Evolutionary conservation across 2,797 vertebrate species (phyloP).

Genomic region (Acipenser oxyrinchus): DNA sequence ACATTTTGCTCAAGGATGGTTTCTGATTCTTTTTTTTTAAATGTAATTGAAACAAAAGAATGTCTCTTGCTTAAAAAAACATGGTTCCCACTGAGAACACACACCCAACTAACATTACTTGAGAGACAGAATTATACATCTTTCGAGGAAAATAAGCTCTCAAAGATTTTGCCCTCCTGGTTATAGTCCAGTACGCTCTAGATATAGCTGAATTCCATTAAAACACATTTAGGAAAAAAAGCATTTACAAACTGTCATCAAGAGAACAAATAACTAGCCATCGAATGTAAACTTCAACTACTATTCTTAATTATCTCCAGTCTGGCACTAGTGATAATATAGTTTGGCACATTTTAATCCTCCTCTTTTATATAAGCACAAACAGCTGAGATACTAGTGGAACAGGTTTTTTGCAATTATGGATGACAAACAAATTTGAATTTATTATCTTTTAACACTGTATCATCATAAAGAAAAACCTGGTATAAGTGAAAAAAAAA

Average conservation of each 20-base stretch:
- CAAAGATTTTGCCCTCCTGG: conserved; percentile 47
- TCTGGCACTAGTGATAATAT: conserved; percentile 45
- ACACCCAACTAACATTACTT: conserved; percentile 52
- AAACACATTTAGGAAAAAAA: conserved; percentile 52
- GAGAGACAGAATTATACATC: conserved; percentile 69
- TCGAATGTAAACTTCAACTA: conserved; percentile 48
- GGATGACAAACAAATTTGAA: conserved; percentile 81
- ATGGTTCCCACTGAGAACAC: conserved; percentile 62
- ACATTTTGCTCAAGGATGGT: conserved; percentile 61
- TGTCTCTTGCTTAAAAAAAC: conserved; percentile 52
- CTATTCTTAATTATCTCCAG: conserved; percentile 43
- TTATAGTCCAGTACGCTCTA: conserved; percentile 49
- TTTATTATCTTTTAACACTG: conserved; percentile 80
- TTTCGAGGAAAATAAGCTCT: conserved; percentile 48
- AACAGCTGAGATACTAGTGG: conserved; percentile 37
- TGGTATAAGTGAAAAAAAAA: conserved; percentile 73
- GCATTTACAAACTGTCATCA: conserved; percentile 54
- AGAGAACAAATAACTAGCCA: conserved; percentile 47
- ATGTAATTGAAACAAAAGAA: conserved; percentile 58
- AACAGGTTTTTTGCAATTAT: conserved; percentile 74
- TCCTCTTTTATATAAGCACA: conserved; percentile 39
- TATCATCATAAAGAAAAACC: conserved; percentile 76
- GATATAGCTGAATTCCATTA: conserved; percentile 52
- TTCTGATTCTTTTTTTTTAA: conserved; percentile 43
- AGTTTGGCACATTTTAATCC: conserved; percentile 63